Evolutionary conservation across 2,113 vertebrate genomes (phyloP).

Genomic region (Oryzias curvinotus): DNA sequence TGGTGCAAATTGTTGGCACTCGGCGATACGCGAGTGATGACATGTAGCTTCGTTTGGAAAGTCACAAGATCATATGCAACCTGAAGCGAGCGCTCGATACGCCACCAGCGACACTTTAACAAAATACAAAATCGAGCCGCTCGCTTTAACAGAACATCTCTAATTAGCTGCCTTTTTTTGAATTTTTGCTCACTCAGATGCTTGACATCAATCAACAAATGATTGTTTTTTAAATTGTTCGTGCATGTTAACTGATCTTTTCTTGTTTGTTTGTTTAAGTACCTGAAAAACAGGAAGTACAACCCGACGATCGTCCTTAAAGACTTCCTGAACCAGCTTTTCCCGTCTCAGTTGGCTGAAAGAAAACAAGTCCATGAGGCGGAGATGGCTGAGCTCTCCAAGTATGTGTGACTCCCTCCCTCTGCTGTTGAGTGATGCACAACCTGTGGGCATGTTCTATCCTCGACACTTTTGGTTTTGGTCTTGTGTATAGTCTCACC

Average conservation of each 20-base stretch:
- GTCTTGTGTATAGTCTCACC: conserved; percentile 75
- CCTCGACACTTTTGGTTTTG: not conserved
- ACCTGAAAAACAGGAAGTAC: conserved; percentile 86
- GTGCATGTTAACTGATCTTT: not conserved
- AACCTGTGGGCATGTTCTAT: not conserved
- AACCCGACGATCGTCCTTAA: conserved; percentile 79
- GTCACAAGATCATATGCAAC: no score
- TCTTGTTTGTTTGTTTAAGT: conserved; percentile 68
- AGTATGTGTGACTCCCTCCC: conserved; percentile 69
- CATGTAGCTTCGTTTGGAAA: no score
- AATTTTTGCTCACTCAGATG: no score
- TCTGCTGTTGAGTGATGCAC: not conserved
- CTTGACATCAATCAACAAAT: no score
- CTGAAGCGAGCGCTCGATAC: no score
- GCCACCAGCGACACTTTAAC: no score
- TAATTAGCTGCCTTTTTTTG: no score
- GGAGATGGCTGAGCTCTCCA: conserved; percentile 89
- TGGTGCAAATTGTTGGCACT: no score
- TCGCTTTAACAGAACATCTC: no score
- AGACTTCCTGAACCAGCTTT: conserved; percentile 79
- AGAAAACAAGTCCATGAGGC: conserved; percentile 80
- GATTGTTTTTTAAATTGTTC: not conserved
- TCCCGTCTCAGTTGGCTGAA: conserved; percentile 81
- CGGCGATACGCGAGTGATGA: no score
- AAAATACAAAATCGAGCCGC: no score